phyloP scores from a whole-genome alignment of 2,113 vertebrate genomes.

The Seriola dumerili region DNA sequence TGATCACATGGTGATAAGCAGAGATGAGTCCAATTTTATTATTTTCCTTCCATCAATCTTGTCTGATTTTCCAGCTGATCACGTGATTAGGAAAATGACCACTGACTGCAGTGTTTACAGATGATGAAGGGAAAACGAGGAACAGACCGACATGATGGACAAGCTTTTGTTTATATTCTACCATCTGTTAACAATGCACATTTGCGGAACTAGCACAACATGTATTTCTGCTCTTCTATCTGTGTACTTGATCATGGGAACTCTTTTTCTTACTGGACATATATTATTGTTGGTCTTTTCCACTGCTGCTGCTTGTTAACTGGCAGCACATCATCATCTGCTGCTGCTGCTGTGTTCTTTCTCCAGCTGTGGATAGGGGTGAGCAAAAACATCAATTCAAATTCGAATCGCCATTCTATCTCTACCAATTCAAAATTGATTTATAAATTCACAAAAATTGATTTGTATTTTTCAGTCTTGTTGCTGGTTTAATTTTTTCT shows the following conservation, averaged over 20 bases:
- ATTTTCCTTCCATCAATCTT: not conserved
- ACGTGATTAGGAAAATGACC: not conserved
- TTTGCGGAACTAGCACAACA: not conserved
- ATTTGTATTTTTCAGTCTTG: no score
- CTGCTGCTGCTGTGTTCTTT: no score
- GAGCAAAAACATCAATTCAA: no score
- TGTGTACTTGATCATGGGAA: not conserved
- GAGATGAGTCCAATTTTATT: constrained; percentile 14
- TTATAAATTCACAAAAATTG: no score
- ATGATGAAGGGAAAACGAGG: not conserved
- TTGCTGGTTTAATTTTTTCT: no score
- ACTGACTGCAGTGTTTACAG: not conserved
- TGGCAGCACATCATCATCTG: no score
- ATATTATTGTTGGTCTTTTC: no score
- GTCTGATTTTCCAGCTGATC: constrained; percentile 13
- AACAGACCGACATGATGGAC: not conserved
- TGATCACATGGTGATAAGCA: constrained; percentile 14
- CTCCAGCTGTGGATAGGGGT: no score
- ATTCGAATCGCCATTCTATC: no score
- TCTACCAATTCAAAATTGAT: no score
- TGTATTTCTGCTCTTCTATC: not conserved
- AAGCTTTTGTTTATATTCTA: constrained; percentile 3
- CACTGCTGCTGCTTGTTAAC: no score
- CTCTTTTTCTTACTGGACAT: no score
- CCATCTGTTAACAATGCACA: constrained; percentile 21